These are phyloP conservation scores for Drosophila setosimentum DNA, from an alignment of 2,888 invertebrate species.

Conservation along the genomic window DNA sequence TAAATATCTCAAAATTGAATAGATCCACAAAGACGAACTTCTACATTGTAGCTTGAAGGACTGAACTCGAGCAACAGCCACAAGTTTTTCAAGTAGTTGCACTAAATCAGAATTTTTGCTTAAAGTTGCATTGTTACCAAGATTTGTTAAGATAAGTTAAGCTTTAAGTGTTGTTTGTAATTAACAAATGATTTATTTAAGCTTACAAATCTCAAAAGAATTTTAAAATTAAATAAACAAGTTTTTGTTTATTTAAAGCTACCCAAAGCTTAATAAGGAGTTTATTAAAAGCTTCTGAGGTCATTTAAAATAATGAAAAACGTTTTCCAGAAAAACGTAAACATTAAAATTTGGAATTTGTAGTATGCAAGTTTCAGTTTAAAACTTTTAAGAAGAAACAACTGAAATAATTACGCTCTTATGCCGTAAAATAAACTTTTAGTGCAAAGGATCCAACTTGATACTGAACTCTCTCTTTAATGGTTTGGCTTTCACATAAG, in stretches of 20 bases:
- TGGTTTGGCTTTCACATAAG: slow-evolving; percentile 3
- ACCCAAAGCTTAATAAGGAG: background rate
- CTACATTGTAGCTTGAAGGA: slow-evolving; percentile 16
- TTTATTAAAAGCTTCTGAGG: background rate
- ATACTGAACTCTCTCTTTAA: background rate
- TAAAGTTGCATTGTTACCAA: background rate
- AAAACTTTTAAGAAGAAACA: background rate
- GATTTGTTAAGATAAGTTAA: background rate
- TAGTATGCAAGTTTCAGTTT: background rate
- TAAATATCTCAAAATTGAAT: slow-evolving; percentile 45
- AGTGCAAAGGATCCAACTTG: background rate
- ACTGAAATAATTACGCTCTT: background rate
- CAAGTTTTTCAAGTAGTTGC: slow-evolving; percentile 23
- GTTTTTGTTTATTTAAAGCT: background rate
- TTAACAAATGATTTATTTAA: background rate
- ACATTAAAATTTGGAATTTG: background rate
- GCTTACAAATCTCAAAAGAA: background rate
- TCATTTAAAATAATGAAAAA: background rate
- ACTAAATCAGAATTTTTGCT: slow-evolving; percentile 7
- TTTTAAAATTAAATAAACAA: background rate
- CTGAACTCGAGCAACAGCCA: slow-evolving; percentile 15
- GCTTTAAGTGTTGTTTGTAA: background rate
- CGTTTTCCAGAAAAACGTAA: background rate
- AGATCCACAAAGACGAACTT: slow-evolving; percentile 19
- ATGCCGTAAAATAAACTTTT: background rate